Percentiles rank a stretch among this genome's conserved stretches.
These are phyloP conservation scores for Miltochrista miniata DNA, from an alignment of 2,888 invertebrate genomes.

Conservation along the genomic window DNA sequence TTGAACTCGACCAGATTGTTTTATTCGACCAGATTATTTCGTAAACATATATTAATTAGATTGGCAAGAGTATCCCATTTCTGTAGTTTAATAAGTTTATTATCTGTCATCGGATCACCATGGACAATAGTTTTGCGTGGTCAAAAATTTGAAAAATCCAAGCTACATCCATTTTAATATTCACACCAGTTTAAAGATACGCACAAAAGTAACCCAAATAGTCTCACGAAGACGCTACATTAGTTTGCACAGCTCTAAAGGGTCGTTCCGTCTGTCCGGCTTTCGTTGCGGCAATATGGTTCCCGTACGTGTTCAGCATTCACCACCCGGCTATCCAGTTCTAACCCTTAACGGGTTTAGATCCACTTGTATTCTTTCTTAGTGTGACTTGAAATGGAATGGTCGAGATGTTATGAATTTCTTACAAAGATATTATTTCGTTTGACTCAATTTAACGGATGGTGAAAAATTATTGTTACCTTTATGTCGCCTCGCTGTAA, in stretches of 20 bases:
- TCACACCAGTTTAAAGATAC: constrained; percentile 17
- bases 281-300: constrained; percentile 54
- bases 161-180: background rate
- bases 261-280: constrained; percentile 45
- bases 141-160: too few relatives aligned
- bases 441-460: constrained; percentile 30
- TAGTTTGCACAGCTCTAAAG: constrained; percentile 47
- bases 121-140: too few relatives aligned
- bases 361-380: constrained; percentile 47
- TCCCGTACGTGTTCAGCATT: constrained; percentile 55
- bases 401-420: constrained; percentile 35
- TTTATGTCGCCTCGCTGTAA: too few relatives aligned
- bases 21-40: too few relatives aligned
- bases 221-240: constrained; percentile 34
- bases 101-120: too few relatives aligned
- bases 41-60: too few relatives aligned
- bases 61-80: too few relatives aligned
- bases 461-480: constrained; percentile 17
- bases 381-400: constrained; percentile 44
- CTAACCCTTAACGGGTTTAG: constrained; percentile 46
- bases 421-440: constrained; percentile 26
- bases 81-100: too few relatives aligned
- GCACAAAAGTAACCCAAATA: constrained; percentile 29
- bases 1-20: too few relatives aligned
- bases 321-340: constrained; percentile 14